Conservation (phyloP, 1,140 invertebrate genomes). For the Lamellibrachia luymesi region DNA sequence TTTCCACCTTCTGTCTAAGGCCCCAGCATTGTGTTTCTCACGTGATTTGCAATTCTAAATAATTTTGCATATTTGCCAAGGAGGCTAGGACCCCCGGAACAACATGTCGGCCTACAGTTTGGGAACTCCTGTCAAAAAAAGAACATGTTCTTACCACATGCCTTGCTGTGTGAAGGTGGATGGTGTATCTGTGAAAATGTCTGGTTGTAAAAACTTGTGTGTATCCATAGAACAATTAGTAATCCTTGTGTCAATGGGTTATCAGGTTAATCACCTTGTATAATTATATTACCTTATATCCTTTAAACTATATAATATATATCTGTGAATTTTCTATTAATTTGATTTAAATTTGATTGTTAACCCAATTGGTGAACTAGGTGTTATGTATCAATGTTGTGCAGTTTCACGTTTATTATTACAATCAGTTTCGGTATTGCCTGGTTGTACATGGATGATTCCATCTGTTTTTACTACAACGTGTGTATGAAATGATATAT, state of each 20-base stretch:
- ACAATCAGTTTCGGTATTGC: too few relatives aligned
- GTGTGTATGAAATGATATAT: neutral
- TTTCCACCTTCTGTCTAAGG: too few relatives aligned
- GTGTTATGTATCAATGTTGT: neutral
- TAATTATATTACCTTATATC: neutral
- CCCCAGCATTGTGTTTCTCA: too few relatives aligned
- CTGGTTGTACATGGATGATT: too few relatives aligned
- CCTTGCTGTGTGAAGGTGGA: neutral
- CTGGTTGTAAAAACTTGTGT: neutral
- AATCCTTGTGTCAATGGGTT: neutral
- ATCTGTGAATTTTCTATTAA: neutral
- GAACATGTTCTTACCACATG: neutral
- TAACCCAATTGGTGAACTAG: neutral
- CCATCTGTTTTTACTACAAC: neutral
- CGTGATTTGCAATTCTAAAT: too few relatives aligned
- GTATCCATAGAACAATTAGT: neutral
- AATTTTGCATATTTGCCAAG: too few relatives aligned
- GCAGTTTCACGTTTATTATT: too few relatives aligned
- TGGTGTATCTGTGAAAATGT: neutral
- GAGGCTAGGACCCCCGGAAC: neutral
- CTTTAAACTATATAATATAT: neutral
- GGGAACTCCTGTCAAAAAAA: neutral
- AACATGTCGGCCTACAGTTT: neutral
- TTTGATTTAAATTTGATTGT: too few relatives aligned
- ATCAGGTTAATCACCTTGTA: neutral